Percentiles rank a stretch among this genome's conserved stretches.
phyloP scores from a whole-genome alignment of 2,797 vertebrate genomes.

The Carcharodon carcharias region DNA sequence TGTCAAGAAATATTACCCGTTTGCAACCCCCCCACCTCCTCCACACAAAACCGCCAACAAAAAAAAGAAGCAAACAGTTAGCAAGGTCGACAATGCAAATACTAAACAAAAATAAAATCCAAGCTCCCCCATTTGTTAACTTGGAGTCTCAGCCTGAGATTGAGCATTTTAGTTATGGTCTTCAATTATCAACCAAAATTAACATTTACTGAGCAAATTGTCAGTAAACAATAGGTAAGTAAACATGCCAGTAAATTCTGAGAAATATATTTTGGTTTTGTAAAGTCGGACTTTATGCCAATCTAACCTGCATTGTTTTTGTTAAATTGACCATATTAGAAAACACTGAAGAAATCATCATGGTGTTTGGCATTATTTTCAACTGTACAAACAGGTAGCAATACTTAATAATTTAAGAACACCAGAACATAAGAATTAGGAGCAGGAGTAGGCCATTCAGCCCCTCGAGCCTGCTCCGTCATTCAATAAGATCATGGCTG shows the following conservation, averaged over 20 bases:
- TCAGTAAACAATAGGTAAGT: too few species aligned
- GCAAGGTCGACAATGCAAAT: neutral
- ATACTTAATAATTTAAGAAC: neutral
- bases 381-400: neutral
- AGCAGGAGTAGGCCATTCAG: too few species aligned
- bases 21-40: too few species aligned
- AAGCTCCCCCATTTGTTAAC: neutral
- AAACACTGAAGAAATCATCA: neutral
- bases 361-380: neutral
- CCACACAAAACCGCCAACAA: too few species aligned
- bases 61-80: neutral
- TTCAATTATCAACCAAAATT: neutral
- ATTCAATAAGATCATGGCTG: too few species aligned
- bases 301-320: neutral
- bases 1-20: neutral
- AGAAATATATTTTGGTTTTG: neutral
- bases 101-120: neutral
- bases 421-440: too few species aligned
- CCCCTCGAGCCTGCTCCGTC: too few species aligned
- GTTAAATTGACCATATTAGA: neutral
- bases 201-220: neutral
- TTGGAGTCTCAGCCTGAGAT: too few species aligned
- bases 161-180: neutral
- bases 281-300: neutral
- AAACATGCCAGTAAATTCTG: neutral